Percentiles rank a stretch among this genome's conserved stretches.
Evolutionary conservation across 2,888 invertebrate species (phyloP).

Genomic region (Sphinx pinastri): DNA sequence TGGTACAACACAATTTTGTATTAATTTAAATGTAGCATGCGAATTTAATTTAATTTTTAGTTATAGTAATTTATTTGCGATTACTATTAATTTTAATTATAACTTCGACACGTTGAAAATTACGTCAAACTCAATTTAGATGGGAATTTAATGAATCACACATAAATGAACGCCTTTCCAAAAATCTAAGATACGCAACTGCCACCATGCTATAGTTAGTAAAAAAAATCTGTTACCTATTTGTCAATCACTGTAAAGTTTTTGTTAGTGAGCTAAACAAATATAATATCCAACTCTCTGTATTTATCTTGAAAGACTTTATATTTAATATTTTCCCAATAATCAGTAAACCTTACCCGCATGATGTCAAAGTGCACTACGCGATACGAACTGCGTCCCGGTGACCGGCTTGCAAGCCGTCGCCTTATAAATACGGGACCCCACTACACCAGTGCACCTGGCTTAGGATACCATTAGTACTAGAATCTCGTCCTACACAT

Average conservation of each 20-base stretch:
- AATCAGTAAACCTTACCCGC: slow-evolving; percentile 49
- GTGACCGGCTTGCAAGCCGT: slow-evolving; percentile 45
- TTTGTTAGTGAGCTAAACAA: too few relatives aligned
- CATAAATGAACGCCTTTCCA: too few relatives aligned
- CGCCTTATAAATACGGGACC: slow-evolving; percentile 71
- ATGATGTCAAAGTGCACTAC: slow-evolving; percentile 51
- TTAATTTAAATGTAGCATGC: too few relatives aligned
- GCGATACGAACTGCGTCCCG: slow-evolving; percentile 47
- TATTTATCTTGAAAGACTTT: too few relatives aligned
- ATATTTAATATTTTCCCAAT: not conserved
- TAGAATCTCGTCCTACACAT: slow-evolving; percentile 13
- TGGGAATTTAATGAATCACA: too few relatives aligned
- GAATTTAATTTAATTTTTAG: too few relatives aligned
- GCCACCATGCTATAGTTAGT: not conserved
- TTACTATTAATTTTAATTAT: too few relatives aligned
- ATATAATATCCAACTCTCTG: too few relatives aligned
- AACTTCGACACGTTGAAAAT: too few relatives aligned
- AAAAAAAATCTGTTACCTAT: not conserved
- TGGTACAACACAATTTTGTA: too few relatives aligned
- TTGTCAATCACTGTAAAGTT: not conserved
- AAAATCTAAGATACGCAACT: not conserved
- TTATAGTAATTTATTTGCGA: too few relatives aligned
- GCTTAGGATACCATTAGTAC: slow-evolving; percentile 3
- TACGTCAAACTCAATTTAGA: too few relatives aligned
- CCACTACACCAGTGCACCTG: slow-evolving; percentile 59